These are phyloP conservation scores for Ips typographus DNA, from an alignment of 1,140 invertebrate genomes.

Conservation along the genomic window DNA sequence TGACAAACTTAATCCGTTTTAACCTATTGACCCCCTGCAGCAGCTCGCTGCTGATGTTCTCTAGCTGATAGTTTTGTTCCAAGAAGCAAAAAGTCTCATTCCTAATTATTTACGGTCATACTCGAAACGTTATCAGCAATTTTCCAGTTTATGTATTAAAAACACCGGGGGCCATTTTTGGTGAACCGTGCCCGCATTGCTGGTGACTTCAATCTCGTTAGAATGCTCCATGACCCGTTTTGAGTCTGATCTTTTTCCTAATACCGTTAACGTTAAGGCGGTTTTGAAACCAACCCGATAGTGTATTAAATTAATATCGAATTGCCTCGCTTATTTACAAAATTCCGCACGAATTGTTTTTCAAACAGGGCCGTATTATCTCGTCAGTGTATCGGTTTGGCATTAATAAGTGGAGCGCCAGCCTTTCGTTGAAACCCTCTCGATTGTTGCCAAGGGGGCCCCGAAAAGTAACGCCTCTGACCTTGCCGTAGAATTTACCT, in stretches of 20 bases:
- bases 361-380: slow-evolving; percentile 5
- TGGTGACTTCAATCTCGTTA: slow-evolving; percentile 6
- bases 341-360: slow-evolving; percentile 8
- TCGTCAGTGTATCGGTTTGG: too few relatives aligned
- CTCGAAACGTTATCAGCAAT: not conserved
- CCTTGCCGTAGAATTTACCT: slow-evolving; percentile 5
- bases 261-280: slow-evolving; percentile 24
- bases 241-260: slow-evolving; percentile 8
- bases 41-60: too few relatives aligned
- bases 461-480: slow-evolving; percentile 12
- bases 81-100: not conserved
- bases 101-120: not conserved
- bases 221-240: slow-evolving; percentile 4
- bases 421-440: too few relatives aligned
- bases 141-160: not conserved
- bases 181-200: not conserved
- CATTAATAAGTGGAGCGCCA: too few relatives aligned
- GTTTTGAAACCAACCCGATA: slow-evolving; percentile 12
- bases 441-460: slow-evolving; percentile 1
- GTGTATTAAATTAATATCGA: slow-evolving; percentile 21
- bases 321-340: slow-evolving; percentile 8
- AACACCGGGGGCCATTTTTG: not conserved
- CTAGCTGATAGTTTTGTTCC: not conserved
- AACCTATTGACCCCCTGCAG: too few relatives aligned
- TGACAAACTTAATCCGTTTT: too few relatives aligned